Evolutionary conservation across 2,113 vertebrate genomes (phyloP).

Genomic region (Tragelaphus scriptus): DNA sequence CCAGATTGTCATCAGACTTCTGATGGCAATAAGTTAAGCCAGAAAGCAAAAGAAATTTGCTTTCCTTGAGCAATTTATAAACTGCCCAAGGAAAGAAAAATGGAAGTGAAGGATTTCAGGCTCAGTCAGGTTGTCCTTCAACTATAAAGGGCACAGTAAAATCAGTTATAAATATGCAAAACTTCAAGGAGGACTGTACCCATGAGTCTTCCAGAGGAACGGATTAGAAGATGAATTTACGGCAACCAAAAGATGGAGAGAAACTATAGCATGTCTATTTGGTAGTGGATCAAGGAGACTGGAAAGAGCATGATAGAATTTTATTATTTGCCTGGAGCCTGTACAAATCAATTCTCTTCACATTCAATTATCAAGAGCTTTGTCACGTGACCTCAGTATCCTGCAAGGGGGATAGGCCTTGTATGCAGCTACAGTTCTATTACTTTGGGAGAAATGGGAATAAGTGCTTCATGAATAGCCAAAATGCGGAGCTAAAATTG

Average conservation of each 20-base stretch:
- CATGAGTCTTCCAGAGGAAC: not conserved
- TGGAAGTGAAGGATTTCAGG: not conserved
- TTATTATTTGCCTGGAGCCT: constrained; percentile 9
- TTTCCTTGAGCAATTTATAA: not conserved
- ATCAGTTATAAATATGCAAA: constrained; percentile 19
- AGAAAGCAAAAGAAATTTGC: not conserved
- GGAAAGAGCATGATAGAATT: not conserved
- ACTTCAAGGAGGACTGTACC: not conserved
- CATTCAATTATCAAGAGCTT: constrained; percentile 14
- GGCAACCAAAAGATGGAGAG: not conserved
- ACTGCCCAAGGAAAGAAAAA: not conserved
- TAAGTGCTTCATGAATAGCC: not conserved
- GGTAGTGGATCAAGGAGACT: not conserved
- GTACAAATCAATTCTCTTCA: constrained; percentile 23
- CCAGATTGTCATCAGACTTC: not conserved
- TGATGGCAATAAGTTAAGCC: not conserved
- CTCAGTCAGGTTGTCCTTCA: not conserved
- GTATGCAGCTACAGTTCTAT: not conserved
- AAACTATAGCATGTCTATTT: not conserved
- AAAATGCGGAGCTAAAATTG: not conserved
- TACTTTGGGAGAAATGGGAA: not conserved
- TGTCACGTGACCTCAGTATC: not conserved
- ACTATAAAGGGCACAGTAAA: not conserved
- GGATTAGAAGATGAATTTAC: not conserved
- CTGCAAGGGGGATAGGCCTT: not conserved